Evolutionary conservation across 30 jellyfish, hydroid and myxozoan genomes (phyloP), one percentile per base, ranked within the genome.

Genomic region (Hydractinia echinata): DNA sequence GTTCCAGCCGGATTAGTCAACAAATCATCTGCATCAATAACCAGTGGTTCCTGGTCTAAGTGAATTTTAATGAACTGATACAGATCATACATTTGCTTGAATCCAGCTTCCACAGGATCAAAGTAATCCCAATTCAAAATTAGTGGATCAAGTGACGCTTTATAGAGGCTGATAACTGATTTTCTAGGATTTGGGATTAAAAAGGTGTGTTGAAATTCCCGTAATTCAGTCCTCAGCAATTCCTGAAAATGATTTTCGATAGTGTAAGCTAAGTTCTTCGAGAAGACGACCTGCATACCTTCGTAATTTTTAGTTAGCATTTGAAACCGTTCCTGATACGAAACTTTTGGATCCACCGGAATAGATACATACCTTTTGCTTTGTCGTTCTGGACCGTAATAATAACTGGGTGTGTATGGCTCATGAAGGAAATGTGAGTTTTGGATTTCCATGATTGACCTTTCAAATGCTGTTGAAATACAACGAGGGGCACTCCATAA

Each of bases 11-110:
- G 97, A 70, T 86, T 73, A 53, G 79, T 91, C 82, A 85, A 77
- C 51, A 91, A 58, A 72, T 91, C 97, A 74, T 86, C 97, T 0
- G 96, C 95, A 67, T 91, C 96, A 6, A 91, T 88, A 72, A 91
- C 87, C 55, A 91, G 79, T 5, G 97, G 97, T 11, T 55, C 21
- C 10, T 79, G 61, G 66, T 77, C 89, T 14, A 69, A 58, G 52
- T 67, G 53, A 53, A 80, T 71, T 51, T 54, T 84, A 15, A 86
- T 54, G 73, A 82, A 86, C 50, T 72, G 58, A 68, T 76, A 91
- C 82, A 91, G 62, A 44, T 86, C 84, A 44, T 60, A 50, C 84
- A 85, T 14, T 20, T 82, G 69, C 21, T 74, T 69, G 68, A 77
- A 89, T 62, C 94, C 94, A 61, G 83, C 72, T 54, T 78, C 90